phyloP scores from a whole-genome alignment of 2,888 invertebrate genomes.

The Thera obeliscata region DNA sequence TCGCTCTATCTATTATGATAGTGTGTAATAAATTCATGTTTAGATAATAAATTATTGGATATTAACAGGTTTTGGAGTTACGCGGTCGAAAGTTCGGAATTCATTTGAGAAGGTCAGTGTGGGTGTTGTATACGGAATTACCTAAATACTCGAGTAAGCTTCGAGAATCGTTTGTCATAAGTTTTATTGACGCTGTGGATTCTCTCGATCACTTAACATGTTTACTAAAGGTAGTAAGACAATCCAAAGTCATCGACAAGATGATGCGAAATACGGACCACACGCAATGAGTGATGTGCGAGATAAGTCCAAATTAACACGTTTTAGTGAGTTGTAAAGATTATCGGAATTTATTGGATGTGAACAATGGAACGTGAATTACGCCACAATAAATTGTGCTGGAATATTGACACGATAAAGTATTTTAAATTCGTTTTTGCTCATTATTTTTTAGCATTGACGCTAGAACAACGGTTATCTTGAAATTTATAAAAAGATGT shows the following conservation, averaged over 20 bases:
- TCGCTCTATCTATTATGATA: constrained; percentile 41
- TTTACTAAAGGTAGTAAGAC: constrained; percentile 65
- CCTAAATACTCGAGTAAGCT: constrained; percentile 60
- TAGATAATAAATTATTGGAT: constrained; percentile 38
- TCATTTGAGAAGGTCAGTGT: constrained; percentile 53
- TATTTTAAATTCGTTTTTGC: neutral
- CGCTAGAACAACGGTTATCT: too few species aligned
- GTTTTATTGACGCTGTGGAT: constrained; percentile 62
- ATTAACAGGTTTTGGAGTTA: constrained; percentile 56
- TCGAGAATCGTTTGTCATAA: constrained; percentile 55
- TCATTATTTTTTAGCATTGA: too few species aligned
- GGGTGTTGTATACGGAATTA: constrained; percentile 59
- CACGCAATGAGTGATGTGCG: constrained; percentile 48
- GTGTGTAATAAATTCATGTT: constrained; percentile 37
- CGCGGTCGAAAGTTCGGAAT: constrained; percentile 50
- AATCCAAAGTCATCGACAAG: constrained; percentile 60
- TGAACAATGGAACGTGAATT: constrained; percentile 13
- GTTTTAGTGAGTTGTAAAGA: constrained; percentile 25
- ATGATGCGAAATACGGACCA: constrained; percentile 69
- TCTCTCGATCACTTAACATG: constrained; percentile 72
- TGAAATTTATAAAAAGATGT: neutral
- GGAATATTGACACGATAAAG: constrained; percentile 6
- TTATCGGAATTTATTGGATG: constrained; percentile 16
- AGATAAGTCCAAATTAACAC: constrained; percentile 29
- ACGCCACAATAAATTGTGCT: constrained; percentile 11